Evolutionary conservation across 2,888 invertebrate genomes (phyloP), one percentile per base, ranked within the genome.

Genomic region (Linnaemya vulpina): DNA sequence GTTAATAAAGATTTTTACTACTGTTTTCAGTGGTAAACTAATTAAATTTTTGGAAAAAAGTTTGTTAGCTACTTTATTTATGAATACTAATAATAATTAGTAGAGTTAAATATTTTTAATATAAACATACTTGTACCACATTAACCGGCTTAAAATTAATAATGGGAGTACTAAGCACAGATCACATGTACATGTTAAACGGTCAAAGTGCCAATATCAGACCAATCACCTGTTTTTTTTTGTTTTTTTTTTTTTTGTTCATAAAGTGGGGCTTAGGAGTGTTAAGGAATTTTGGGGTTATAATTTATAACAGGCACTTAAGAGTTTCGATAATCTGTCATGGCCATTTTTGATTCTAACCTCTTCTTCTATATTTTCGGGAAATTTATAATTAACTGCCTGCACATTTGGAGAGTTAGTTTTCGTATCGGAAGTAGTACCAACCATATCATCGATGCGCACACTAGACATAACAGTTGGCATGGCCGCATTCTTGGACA

Each of bases 391-490:
- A 94, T 94, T 94, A 89, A 91, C 91, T 84, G 90, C 88, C 87
- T 91, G 91, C 89, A 88, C 78, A 84, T 74, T 81, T 71, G 79
- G 55, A 46, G 77, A 40, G 55, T 65, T 83, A 60, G 83, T 79
- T 83, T 80, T 84, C 40, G 67, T 86, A 92, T 94, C 93, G 73
- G 89, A 89, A 77, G 85, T 89, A 89, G 89, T 93, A 93, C 93
- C 92, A 91, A 94, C 94, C 95, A 96, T 94, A 90, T 96, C 96
- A 92, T 96, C 96, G 89, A 96, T 95, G 93, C 95, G 95, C 65
- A 96, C 93, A 8, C 95, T 94, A 0, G 96, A 95, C 49, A 96
- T 94, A 55, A 94, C 93, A 1, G 94, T 93, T 68, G 94, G 93
- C 91, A 94, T 94, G 63, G 95, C 95, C 65, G 95, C 95, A 0